phyloP scores from a whole-genome alignment of 2,888 invertebrate species.

The Hymenopus coronatus region DNA sequence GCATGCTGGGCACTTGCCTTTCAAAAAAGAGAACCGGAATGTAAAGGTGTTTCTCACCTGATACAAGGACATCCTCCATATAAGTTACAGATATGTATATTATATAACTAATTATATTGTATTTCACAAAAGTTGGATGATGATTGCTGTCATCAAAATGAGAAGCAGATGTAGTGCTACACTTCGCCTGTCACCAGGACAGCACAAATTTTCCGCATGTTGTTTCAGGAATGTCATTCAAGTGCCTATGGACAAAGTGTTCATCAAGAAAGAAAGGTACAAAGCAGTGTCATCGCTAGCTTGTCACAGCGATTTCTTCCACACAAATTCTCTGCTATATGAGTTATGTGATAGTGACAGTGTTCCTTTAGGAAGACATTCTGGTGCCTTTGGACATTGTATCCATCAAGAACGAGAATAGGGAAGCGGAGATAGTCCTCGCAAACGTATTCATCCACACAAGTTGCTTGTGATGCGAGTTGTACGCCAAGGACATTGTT shows the following conservation, averaged over 20 bases:
- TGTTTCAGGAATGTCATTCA: slow-evolving; percentile 79
- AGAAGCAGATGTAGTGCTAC: too few species aligned
- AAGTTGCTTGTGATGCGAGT: slow-evolving; percentile 77
- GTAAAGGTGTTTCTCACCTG: too few species aligned
- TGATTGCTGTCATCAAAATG: too few species aligned
- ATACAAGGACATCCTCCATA: too few species aligned
- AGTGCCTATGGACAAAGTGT: slow-evolving; percentile 96
- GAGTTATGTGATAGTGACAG: slow-evolving; percentile 76
- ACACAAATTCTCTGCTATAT: slow-evolving; percentile 72
- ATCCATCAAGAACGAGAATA: slow-evolving; percentile 96
- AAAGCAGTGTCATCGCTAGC: slow-evolving; percentile 95
- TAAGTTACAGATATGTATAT: too few species aligned
- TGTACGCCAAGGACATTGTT: slow-evolving; percentile 70
- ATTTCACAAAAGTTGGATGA: too few species aligned
- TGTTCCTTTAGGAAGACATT: slow-evolving; percentile 72
- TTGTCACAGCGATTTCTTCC: slow-evolving; percentile 94
- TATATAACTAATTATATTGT: too few species aligned
- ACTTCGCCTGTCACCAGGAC: too few species aligned
- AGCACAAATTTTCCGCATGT: too few species aligned
- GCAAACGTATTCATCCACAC: slow-evolving; percentile 94
- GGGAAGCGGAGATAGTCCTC: slow-evolving; percentile 92
- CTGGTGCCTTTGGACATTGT: slow-evolving; percentile 97
- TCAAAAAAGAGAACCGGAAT: too few species aligned
- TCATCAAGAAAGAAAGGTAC: slow-evolving; percentile 96
- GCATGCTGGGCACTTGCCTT: too few species aligned